Percentiles rank a stretch among this genome's conserved stretches.
Conservation (phyloP, 2,113 vertebrate species). For the Paratilapia polleni region DNA sequence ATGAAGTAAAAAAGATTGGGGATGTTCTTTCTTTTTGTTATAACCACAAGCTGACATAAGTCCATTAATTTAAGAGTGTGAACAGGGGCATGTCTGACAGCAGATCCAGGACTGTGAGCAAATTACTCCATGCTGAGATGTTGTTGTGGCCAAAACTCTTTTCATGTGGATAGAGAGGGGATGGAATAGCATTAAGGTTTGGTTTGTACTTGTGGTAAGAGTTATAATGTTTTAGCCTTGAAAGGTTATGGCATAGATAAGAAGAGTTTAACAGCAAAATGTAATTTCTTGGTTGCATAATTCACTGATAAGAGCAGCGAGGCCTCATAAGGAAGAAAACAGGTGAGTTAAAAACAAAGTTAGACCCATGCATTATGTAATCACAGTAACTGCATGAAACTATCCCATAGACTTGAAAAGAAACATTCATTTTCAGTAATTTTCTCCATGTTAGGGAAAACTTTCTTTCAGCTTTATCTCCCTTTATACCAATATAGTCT, state of each 20-base stretch:
- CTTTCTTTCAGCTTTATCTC: background rate
- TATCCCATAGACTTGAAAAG: background rate
- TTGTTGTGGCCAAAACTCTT: slow-evolving; percentile 1
- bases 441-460: background rate
- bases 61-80: slow-evolving; percentile 27
- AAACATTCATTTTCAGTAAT: background rate
- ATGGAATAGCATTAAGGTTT: background rate
- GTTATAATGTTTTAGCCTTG: background rate
- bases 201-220: background rate
- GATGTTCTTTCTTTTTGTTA: slow-evolving; percentile 11
- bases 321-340: background rate
- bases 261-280: background rate
- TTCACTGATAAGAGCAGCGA: background rate
- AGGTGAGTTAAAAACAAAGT: background rate
- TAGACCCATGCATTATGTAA: background rate
- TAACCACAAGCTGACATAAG: slow-evolving; percentile 30
- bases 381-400: background rate
- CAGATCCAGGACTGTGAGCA: background rate
- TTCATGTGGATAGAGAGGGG: background rate
- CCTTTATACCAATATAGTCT: no score
- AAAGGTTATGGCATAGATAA: background rate
- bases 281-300: background rate
- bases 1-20: slow-evolving; percentile 10
- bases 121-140: slow-evolving; percentile 12
- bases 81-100: slow-evolving; percentile 16